These are phyloP conservation scores for Merops nubicus DNA, from an alignment of 2,113 vertebrate species.

Conservation along the genomic window DNA sequence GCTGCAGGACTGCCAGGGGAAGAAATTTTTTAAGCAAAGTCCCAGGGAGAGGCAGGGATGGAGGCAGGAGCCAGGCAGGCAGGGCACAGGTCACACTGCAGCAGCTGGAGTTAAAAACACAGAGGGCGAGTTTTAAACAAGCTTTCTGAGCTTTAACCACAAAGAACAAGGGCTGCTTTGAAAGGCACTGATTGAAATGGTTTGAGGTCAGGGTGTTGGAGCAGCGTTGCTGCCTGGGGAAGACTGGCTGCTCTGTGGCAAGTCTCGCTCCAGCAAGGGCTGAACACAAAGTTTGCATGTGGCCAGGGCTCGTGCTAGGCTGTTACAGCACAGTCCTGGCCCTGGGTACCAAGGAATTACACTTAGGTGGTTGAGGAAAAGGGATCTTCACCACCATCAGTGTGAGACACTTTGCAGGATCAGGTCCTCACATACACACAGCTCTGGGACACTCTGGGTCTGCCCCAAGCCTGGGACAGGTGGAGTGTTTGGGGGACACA, in stretches of 20 bases:
- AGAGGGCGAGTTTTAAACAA: background rate
- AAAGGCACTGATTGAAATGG: background rate
- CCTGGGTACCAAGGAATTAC: accelerated
- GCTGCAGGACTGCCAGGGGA: background rate
- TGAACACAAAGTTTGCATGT: background rate
- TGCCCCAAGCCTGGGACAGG: background rate
- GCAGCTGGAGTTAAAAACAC: background rate
- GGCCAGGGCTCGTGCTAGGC: background rate
- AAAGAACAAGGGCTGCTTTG: background rate
- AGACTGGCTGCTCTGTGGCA: accelerated
- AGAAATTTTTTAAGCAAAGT: background rate
- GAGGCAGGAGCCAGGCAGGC: background rate
- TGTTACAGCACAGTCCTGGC: background rate
- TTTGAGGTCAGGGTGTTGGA: background rate
- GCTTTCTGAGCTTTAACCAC: background rate
- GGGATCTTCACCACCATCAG: background rate
- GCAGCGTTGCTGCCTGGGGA: background rate
- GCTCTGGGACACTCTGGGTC: accelerated
- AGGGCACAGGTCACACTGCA: background rate
- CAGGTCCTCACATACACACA: too few relatives aligned
- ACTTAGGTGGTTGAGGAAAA: accelerated
- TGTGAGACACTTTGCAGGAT: background rate
- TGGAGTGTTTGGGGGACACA: background rate
- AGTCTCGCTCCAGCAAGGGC: background rate
- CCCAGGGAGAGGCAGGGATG: background rate